Conservation (phyloP, 1,140 invertebrate species). For the Neocloeon triangulifer region DNA sequence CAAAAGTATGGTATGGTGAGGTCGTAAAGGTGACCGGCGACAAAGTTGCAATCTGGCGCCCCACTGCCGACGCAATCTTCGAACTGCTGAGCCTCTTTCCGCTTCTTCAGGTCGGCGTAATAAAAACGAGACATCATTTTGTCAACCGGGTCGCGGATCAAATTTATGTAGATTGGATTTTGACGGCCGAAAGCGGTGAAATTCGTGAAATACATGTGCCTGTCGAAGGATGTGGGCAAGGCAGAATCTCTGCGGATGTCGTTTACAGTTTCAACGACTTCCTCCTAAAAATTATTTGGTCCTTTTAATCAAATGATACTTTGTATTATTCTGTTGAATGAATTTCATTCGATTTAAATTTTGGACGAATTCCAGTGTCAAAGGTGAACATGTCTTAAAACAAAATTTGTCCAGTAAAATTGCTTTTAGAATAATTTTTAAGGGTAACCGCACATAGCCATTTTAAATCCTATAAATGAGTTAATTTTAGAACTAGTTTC, state of each 20-base stretch:
- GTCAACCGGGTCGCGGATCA: slow-evolving; percentile 36
- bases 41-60: slow-evolving; percentile 18
- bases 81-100: slow-evolving; percentile 9
- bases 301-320: no score
- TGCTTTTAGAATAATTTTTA: no score
- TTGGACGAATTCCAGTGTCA: no score
- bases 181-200: slow-evolving; percentile 31
- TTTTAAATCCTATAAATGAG: no score
- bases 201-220: slow-evolving; percentile 37
- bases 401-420: no score
- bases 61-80: slow-evolving; percentile 18
- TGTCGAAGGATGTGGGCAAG: slow-evolving; percentile 34
- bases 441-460: no score
- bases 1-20: slow-evolving; percentile 37
- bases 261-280: slow-evolving; percentile 27
- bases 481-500: no score
- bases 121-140: slow-evolving; percentile 6
- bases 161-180: slow-evolving; percentile 36
- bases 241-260: slow-evolving; percentile 25
- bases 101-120: slow-evolving; percentile 7
- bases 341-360: no score
- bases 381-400: no score
- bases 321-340: no score
- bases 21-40: slow-evolving; percentile 19
- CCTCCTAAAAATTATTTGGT: slow-evolving; percentile 25